phyloP scores from a whole-genome alignment of 2,113 vertebrate species.

The Neopipo cinnamomea region DNA sequence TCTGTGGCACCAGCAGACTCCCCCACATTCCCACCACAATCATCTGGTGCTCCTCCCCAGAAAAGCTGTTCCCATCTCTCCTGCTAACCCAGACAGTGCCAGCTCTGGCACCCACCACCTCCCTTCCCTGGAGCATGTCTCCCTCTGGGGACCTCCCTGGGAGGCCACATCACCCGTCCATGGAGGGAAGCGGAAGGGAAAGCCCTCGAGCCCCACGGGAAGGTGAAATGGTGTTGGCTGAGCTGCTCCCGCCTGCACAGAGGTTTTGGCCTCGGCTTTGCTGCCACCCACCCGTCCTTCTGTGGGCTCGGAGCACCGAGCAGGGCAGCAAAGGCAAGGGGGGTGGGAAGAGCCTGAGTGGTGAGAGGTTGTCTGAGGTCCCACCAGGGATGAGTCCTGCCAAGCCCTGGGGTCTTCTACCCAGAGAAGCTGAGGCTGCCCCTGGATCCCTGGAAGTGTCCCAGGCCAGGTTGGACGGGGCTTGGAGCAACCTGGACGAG shows the following conservation, averaged over 20 bases:
- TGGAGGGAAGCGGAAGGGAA: background rate
- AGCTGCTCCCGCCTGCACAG: background rate
- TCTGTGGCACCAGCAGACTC: too few relatives aligned
- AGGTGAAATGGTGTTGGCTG: background rate
- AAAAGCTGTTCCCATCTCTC: background rate
- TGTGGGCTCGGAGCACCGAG: fast-evolving
- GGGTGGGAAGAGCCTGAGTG: background rate
- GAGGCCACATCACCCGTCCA: fast-evolving
- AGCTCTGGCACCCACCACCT: background rate
- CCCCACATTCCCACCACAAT: fast-evolving
- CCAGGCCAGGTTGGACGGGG: background rate
- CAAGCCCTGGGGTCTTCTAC: background rate
- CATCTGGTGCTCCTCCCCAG: background rate
- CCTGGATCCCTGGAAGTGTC: background rate
- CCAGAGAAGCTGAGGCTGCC: background rate
- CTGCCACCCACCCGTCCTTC: background rate
- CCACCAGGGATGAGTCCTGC: background rate
- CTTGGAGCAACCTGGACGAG: background rate
- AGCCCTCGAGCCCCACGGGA: background rate
- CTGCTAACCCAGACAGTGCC: background rate
- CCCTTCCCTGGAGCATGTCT: background rate
- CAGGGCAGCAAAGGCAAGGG: fast-evolving
- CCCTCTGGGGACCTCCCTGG: background rate
- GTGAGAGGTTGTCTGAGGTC: background rate
- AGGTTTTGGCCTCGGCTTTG: background rate